Conservation (phyloP, 2,888 invertebrate species). For the Atethmia centrago region DNA sequence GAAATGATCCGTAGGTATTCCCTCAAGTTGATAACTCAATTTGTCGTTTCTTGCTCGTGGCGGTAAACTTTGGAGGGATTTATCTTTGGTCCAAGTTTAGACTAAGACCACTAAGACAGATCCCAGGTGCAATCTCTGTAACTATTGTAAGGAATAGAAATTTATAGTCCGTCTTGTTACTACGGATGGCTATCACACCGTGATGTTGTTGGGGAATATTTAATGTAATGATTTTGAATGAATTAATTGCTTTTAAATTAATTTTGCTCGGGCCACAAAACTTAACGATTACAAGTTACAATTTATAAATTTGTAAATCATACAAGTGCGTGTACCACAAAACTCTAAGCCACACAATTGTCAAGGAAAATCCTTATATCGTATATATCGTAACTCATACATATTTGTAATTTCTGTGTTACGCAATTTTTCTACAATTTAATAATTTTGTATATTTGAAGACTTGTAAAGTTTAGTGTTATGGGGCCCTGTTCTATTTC, state of each 20-base stretch:
- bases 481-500: too few species aligned
- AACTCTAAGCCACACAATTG: too few species aligned
- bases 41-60: conserved; percentile 76
- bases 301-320: too few species aligned
- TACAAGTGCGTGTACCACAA: too few species aligned
- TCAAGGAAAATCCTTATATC: too few species aligned
- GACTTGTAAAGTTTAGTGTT: too few species aligned
- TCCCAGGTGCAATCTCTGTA: conserved; percentile 87
- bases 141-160: conserved; percentile 87
- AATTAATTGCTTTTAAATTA: neutral
- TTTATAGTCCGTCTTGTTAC: conserved; percentile 81
- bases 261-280: too few species aligned
- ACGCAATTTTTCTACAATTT: too few species aligned
- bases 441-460: too few species aligned
- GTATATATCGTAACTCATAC: too few species aligned
- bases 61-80: conserved; percentile 78
- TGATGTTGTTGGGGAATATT: neutral
- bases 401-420: too few species aligned
- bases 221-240: neutral
- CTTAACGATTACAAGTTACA: too few species aligned
- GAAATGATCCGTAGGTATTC: conserved; percentile 72
- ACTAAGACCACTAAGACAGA: conserved; percentile 81
- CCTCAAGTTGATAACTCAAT: conserved; percentile 81
- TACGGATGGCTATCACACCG: conserved; percentile 70
- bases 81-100: conserved; percentile 81